Conservation (phyloP, 2,888 invertebrate genomes). For the Melolontha melolontha region DNA sequence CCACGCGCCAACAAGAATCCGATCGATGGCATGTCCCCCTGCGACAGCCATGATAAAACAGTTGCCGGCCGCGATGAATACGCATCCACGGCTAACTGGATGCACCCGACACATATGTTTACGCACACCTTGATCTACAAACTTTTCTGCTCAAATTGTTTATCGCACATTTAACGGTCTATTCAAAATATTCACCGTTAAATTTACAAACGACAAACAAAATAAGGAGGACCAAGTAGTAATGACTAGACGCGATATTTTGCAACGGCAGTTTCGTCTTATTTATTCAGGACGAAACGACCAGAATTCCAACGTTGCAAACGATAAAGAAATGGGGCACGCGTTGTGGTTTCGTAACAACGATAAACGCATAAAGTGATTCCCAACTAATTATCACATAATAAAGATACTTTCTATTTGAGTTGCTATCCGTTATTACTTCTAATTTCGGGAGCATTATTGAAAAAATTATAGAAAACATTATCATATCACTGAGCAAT, state of each 20-base stretch:
- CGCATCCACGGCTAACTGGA: conserved; percentile 33
- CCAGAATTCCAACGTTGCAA: conserved; percentile 19
- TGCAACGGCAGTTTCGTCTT: conserved; percentile 1
- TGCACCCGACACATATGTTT: conserved; percentile 37
- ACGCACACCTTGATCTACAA: conserved; percentile 36
- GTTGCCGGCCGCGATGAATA: conserved; percentile 45
- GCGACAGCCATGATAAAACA: conserved; percentile 53
- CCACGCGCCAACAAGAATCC: conserved; percentile 51
- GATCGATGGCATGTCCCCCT: conserved; percentile 54
- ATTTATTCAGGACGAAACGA: conserved; percentile 16
- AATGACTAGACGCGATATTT: conserved; percentile 15
- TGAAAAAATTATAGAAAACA: neutral
- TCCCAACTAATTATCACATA: conserved; percentile 21
- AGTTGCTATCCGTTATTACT: neutral
- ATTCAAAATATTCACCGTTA: conserved; percentile 22
- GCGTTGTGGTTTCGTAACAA: conserved; percentile 34
- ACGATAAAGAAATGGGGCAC: conserved; percentile 37
- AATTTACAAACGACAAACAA: conserved; percentile 23
- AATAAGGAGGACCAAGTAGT: neutral
- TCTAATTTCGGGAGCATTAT: neutral
- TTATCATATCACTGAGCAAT: neutral
- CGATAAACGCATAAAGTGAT: conserved; percentile 24
- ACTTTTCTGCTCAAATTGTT: conserved; percentile 13
- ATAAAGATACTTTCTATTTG: conserved; percentile 33
- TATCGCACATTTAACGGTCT: conserved; percentile 33